Base-by-base conservation (phyloP, 1,140 invertebrate species). In the Cydia amplana region DNA sequence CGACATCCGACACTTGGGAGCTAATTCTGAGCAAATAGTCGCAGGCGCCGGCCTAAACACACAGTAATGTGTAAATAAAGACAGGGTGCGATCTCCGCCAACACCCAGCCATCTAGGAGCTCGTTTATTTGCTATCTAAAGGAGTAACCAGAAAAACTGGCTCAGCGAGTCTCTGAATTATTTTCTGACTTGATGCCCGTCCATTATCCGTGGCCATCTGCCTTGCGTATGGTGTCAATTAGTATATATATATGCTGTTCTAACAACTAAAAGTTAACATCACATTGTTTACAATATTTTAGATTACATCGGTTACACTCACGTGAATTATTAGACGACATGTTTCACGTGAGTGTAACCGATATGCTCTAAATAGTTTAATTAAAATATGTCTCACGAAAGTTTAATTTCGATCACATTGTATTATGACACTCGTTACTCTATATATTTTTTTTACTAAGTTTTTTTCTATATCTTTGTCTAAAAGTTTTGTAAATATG, bases 31-130 rank as follows among this genome's bases (percentile, higher is more conserved):
- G 65, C 65, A 70, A 70, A 70, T 70, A 70, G 65, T 70, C 65
- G 65, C 36, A 43, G 65, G 65, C 65, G 65, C 65, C 65, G 36
- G 65, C 12, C 23, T 51, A 23, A 55, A 7, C 46, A 55, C 72
- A 73, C 72, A 73, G 40, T 83, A 81, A 87, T 87, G 84, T 82
- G 80, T 82, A 87, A 86, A 88, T 88, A 88, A 87, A 83, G 67
- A 87, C 79, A 77, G 82, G 82, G 75, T 80, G 67, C 74, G 77
- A 25, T 49, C 74, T 70, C 64, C 36, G 46, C 65, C 60, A 32
- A 64, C 32, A 60, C 28, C 72, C 70, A 64, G 40, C 65, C 65
- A 43, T 40, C 65, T 70, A 70, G 65, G 16, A 36, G 32, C 28
- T 70, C 28, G 65, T 70, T 70, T 70, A 70, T 70, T 70, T 70